phyloP scores from a whole-genome alignment of 2,888 invertebrate genomes.

The Thecocarcelia acutangulata region DNA sequence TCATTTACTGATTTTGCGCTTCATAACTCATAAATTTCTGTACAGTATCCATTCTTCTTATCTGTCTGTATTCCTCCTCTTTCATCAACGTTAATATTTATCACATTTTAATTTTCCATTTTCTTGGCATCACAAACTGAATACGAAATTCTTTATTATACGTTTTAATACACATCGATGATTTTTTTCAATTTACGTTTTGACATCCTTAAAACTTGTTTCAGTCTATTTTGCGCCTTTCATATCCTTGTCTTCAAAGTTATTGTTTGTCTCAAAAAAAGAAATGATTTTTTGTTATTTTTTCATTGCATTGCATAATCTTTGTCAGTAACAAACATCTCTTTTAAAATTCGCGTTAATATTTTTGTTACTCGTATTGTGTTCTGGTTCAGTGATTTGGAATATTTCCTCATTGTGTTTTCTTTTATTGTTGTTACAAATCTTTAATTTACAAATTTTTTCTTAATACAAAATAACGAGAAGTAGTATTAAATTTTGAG shows the following conservation, averaged over 20 bases:
- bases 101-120: slow-evolving; percentile 33
- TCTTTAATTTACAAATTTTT: slow-evolving; percentile 37
- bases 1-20: too few species aligned
- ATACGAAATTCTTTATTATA: slow-evolving; percentile 26
- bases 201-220: slow-evolving; percentile 32
- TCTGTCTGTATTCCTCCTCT: neutral
- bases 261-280: slow-evolving; percentile 58
- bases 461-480: neutral
- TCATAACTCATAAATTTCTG: neutral
- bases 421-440: slow-evolving; percentile 61
- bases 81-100: neutral
- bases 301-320: neutral
- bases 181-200: slow-evolving; percentile 59
- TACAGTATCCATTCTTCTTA: neutral
- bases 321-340: slow-evolving; percentile 8
- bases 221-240: slow-evolving; percentile 40
- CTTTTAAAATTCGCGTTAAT: slow-evolving; percentile 55
- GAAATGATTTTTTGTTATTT: slow-evolving; percentile 31
- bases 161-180: slow-evolving; percentile 57
- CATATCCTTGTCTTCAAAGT: slow-evolving; percentile 59
- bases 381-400: slow-evolving; percentile 51
- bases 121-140: slow-evolving; percentile 21
- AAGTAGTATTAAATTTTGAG: slow-evolving; percentile 4
- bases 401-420: slow-evolving; percentile 57
- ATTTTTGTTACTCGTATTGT: slow-evolving; percentile 33